A percentile compares a stretch with the other conserved stretches of the same genome.
Conservation (phyloP, 2,888 invertebrate genomes). For the Corythucha ciliata region DNA sequence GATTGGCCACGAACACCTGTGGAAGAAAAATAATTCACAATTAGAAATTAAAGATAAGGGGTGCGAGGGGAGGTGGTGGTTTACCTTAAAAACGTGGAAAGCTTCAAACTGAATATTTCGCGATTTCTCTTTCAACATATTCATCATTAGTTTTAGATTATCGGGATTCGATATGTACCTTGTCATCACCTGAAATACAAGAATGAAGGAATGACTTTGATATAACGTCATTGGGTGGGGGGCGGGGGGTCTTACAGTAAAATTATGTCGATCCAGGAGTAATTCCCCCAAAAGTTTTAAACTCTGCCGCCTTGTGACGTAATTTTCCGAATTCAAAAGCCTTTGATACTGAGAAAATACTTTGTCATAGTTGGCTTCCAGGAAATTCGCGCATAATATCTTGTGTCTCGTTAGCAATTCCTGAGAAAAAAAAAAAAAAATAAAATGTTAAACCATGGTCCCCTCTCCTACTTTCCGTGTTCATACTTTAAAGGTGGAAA, state of each 20-base stretch:
- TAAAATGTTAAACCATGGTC: not conserved
- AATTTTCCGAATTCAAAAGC: slow-evolving; percentile 96
- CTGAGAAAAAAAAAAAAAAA: slow-evolving; percentile 46
- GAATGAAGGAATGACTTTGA: slow-evolving; percentile 19
- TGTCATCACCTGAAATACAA: slow-evolving; percentile 65
- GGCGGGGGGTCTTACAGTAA: slow-evolving; percentile 58
- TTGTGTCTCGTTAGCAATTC: slow-evolving; percentile 90
- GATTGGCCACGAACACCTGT: slow-evolving; percentile 99
- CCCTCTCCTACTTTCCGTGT: not conserved
- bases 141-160: slow-evolving; percentile 99
- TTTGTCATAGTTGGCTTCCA: slow-evolving; percentile 97
- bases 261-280: slow-evolving; percentile 96
- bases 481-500: slow-evolving; percentile 96
- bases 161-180: slow-evolving; percentile 99
- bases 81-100: slow-evolving; percentile 99
- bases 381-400: slow-evolving; percentile 92
- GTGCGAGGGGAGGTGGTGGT: not conserved
- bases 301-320: slow-evolving; percentile 97
- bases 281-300: slow-evolving; percentile 95
- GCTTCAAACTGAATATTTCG: slow-evolving; percentile 99
- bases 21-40: slow-evolving; percentile 36
- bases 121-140: slow-evolving; percentile 98
- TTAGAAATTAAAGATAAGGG: not conserved
- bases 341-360: slow-evolving; percentile 96
- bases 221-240: too few species aligned